phyloP scores from a whole-genome alignment of 2,888 invertebrate genomes.

The Diarsia mendica region DNA sequence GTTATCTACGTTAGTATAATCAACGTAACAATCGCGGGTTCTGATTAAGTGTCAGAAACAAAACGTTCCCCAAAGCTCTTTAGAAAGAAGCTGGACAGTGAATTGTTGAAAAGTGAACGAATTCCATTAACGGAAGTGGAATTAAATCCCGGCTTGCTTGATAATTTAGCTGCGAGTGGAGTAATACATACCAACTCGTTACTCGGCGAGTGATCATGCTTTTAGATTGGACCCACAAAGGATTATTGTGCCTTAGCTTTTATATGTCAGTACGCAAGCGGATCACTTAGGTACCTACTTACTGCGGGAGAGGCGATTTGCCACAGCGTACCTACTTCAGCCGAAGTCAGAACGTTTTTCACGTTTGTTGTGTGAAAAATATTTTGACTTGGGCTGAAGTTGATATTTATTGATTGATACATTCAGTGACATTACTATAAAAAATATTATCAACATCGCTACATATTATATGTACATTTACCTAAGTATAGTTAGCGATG shows the following conservation, averaged over 20 bases:
- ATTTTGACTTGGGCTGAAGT: too few species aligned
- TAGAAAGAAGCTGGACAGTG: conserved; percentile 77
- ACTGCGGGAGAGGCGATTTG: conserved; percentile 11
- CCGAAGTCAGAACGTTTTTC: background rate
- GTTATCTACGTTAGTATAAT: conserved; percentile 60
- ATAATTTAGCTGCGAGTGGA: conserved; percentile 74
- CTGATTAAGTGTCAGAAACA: conserved; percentile 78
- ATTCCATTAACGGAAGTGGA: conserved; percentile 82
- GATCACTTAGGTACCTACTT: conserved; percentile 28
- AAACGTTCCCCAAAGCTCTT: conserved; percentile 73
- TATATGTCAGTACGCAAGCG: conserved; percentile 23
- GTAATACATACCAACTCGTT: conserved; percentile 74
- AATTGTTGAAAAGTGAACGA: conserved; percentile 82
- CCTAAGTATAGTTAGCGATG: too few species aligned
- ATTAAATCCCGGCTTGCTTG: conserved; percentile 76
- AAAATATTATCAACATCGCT: background rate
- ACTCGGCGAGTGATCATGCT: conserved; percentile 69
- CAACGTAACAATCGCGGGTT: conserved; percentile 70
- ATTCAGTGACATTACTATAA: background rate
- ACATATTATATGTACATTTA: too few species aligned
- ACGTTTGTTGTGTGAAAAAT: background rate
- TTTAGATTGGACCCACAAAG: conserved; percentile 65
- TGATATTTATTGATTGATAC: background rate
- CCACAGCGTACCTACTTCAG: background rate
- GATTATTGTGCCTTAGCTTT: conserved; percentile 52